Base-by-base conservation (phyloP, 2,888 invertebrate species). In the Cheiracanthium punctorium region DNA sequence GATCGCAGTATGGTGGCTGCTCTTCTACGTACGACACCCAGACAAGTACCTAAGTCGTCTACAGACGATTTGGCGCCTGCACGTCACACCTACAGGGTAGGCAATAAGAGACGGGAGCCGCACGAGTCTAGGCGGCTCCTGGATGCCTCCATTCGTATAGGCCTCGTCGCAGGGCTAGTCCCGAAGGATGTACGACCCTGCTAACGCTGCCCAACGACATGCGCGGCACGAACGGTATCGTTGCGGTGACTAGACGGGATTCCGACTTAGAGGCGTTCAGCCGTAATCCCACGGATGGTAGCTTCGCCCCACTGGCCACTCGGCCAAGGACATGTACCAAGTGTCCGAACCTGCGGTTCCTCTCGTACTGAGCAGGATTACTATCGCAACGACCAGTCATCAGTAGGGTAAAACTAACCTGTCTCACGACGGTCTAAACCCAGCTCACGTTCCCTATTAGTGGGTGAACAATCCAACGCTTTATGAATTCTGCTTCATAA, bases 401-500 rank as follows among this genome's bases (percentile, higher is more conserved):
- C 58, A 58, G 58, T 58, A 58, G 58, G 58, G 58, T 58, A 58
- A 58, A 58, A 86, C 86, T 85, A 90, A 89, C 81, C 93, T 93
- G 93, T 93, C 93, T 93, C 93, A 93, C 93, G 93, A 94, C 93
- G 93, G 93, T 94, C 93, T 93, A 93, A 94, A 93, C 93, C 93
- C 93, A 93, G 93, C 93, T 94, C 94, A 94, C 93, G 93, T 94
- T 94, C 93, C 93, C 93, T 93, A 91, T 94, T 93, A 91, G 93
- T 93, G 94, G 94, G 93, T 94, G 94, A 94, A 94, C 94, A 94
- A 94, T 94, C 94, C 94, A 93, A 94, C 94, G 93, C 94, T 94
- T 94, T 93, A 93, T 92, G 93, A 94, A 93, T 94, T 94, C 93
- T 93, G 94, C 94, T 94, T 94, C 94, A 92, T 94, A 86, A 86